These are phyloP conservation scores for Haliclona indistincta DNA, from an alignment of 37 sponge, comb jelly and placozoan species.

Conservation along the genomic window DNA sequence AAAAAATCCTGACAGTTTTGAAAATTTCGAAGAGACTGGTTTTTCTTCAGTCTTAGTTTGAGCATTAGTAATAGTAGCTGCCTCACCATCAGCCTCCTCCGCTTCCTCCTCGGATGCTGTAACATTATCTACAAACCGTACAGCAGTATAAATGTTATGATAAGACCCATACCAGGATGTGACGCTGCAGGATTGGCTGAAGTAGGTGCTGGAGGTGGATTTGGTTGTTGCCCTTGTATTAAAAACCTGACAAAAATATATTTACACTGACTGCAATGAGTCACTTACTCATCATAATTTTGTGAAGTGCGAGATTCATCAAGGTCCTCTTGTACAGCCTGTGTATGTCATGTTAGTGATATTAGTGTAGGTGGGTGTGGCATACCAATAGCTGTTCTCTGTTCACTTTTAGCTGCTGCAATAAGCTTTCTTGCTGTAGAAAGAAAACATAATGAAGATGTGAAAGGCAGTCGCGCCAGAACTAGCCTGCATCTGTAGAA, in stretches of 20 bases:
- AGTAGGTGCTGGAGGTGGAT: background rate
- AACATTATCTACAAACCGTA: too few relatives aligned
- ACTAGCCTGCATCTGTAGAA: slow-evolving; percentile 85
- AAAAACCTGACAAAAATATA: background rate
- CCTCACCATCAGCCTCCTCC: background rate
- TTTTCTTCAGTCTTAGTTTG: background rate
- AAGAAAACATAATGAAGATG: background rate
- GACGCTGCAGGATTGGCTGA: too few relatives aligned
- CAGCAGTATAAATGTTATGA: too few relatives aligned
- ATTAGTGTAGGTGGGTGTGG: slow-evolving; percentile 45
- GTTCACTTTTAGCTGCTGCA: slow-evolving; percentile 80
- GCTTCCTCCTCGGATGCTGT: background rate
- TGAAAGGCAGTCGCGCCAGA: background rate
- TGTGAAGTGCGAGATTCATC: too few relatives aligned
- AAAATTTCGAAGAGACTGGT: slow-evolving; percentile 34
- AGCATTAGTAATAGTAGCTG: background rate
- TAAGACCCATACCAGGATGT: too few relatives aligned
- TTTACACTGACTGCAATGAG: slow-evolving; percentile 2
- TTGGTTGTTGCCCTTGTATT: background rate
- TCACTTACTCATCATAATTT: slow-evolving; percentile 66
- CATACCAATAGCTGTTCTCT: slow-evolving; percentile 71
- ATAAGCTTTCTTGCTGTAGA: slow-evolving; percentile 68
- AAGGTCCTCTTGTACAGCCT: too few relatives aligned
- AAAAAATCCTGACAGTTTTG: slow-evolving; percentile 37
- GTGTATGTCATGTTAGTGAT: slow-evolving; percentile 37